A percentile compares a stretch with the other conserved stretches of the same genome.
Evolutionary conservation across 2,113 vertebrate species (phyloP).

Genomic region (Opisthocomus hoazin): DNA sequence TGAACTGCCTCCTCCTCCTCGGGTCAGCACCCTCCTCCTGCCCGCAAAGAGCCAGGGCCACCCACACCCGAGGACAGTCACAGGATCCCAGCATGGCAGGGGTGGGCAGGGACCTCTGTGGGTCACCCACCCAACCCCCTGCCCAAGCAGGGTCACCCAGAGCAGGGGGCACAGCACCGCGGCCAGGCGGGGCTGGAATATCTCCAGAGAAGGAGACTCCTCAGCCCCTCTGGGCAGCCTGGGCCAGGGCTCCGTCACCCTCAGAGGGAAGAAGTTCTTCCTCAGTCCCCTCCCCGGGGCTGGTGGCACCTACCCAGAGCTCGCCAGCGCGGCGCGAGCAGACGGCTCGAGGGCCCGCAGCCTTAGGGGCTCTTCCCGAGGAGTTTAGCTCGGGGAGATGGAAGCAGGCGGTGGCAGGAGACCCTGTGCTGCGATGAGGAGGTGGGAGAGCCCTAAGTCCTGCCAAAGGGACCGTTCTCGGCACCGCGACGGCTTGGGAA

Average conservation of each 20-base stretch:
- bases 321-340: fast-evolving
- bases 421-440: not conserved
- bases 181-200: too few species aligned
- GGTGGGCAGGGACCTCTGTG: too few species aligned
- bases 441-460: not conserved
- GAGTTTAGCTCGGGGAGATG: not conserved
- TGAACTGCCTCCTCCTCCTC: not conserved
- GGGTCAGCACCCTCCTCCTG: not conserved
- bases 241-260: too few species aligned
- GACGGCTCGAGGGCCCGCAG: not conserved
- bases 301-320: not conserved
- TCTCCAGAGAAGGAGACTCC: too few species aligned
- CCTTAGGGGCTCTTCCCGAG: fast-evolving
- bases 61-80: not conserved
- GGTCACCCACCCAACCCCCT: too few species aligned
- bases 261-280: too few species aligned
- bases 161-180: too few species aligned
- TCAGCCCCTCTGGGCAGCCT: too few species aligned
- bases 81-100: too few species aligned
- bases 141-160: too few species aligned
- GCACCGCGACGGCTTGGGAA: not conserved
- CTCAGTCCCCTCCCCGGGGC: too few species aligned
- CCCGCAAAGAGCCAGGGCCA: not conserved
- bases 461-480: not conserved
- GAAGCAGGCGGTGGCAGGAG: not conserved